phyloP scores from a whole-genome alignment of 2,888 invertebrate species.

The Adineta ricciae region DNA sequence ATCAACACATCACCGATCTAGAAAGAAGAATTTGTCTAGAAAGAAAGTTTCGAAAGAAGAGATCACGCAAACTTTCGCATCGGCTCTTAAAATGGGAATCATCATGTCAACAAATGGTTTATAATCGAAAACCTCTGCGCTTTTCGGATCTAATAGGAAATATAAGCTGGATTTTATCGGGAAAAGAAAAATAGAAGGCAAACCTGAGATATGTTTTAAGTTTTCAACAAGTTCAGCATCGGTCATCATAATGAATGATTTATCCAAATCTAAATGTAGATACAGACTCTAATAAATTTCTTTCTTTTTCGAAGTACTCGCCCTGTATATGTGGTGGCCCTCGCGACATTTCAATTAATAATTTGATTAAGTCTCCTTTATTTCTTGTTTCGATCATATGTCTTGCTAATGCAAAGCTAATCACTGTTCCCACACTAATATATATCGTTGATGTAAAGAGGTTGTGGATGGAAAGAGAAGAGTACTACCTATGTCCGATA shows the following conservation, averaged over 20 bases:
- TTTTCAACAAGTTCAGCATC: not conserved
- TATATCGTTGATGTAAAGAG: too few species aligned
- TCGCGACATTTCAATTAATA: not conserved
- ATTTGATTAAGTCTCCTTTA: not conserved
- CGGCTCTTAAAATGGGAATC: not conserved
- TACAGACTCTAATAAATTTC: not conserved
- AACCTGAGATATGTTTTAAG: not conserved
- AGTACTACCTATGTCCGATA: not conserved
- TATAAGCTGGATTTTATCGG: too few species aligned
- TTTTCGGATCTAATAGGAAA: not conserved
- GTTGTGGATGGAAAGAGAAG: too few species aligned
- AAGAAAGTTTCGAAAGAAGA: too few species aligned
- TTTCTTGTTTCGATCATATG: not conserved
- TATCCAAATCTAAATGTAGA: not conserved
- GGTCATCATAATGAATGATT: not conserved
- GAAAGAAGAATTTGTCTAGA: too few species aligned
- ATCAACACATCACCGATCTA: not conserved
- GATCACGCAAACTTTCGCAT: not conserved
- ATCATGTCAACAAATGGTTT: not conserved
- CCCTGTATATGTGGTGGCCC: not conserved
- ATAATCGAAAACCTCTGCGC: not conserved
- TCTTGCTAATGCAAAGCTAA: not conserved
- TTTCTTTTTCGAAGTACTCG: too few species aligned
- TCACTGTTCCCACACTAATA: not conserved
- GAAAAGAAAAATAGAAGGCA: too few species aligned